Conservation (phyloP, 2,888 invertebrate genomes). For the Nomada goodeniana region DNA sequence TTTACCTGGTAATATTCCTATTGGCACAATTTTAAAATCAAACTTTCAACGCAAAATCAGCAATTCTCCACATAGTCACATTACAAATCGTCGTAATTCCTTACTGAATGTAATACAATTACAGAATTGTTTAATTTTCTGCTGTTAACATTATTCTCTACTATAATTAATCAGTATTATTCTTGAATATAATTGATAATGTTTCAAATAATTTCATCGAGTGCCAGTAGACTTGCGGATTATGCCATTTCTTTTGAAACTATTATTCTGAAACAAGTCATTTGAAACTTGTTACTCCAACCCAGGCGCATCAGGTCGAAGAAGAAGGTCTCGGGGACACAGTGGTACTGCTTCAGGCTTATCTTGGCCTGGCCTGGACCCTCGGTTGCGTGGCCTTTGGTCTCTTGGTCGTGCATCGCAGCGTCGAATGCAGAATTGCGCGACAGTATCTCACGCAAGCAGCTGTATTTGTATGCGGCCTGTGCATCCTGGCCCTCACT, state of each 20-base stretch:
- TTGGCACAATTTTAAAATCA: slow-evolving; percentile 41
- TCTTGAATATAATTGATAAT: not conserved
- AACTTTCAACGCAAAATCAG: not conserved
- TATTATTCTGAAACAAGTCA: not conserved
- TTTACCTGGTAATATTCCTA: slow-evolving; percentile 87
- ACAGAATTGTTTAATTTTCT: no score
- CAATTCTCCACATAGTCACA: not conserved
- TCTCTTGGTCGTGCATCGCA: slow-evolving; percentile 92
- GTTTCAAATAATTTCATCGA: not conserved
- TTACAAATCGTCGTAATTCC: not conserved
- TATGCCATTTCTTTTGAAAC: no score
- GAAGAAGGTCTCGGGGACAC: slow-evolving; percentile 89
- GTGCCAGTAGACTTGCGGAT: not conserved
- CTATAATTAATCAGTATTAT: no score
- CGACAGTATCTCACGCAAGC: slow-evolving; percentile 94
- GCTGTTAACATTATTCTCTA: no score
- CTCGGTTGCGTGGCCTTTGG: slow-evolving; percentile 93
- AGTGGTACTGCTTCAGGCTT: slow-evolving; percentile 89
- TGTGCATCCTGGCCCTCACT: slow-evolving; percentile 91
- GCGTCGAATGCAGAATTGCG: slow-evolving; percentile 93
- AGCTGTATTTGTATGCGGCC: slow-evolving; percentile 91
- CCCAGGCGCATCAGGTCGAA: slow-evolving; percentile 90
- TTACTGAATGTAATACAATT: no score
- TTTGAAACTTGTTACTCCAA: slow-evolving; percentile 2
- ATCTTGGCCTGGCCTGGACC: slow-evolving; percentile 93